Base-by-base conservation (phyloP, 92 coral and sea anemone genomes). In the Blastomussa wellsi region DNA sequence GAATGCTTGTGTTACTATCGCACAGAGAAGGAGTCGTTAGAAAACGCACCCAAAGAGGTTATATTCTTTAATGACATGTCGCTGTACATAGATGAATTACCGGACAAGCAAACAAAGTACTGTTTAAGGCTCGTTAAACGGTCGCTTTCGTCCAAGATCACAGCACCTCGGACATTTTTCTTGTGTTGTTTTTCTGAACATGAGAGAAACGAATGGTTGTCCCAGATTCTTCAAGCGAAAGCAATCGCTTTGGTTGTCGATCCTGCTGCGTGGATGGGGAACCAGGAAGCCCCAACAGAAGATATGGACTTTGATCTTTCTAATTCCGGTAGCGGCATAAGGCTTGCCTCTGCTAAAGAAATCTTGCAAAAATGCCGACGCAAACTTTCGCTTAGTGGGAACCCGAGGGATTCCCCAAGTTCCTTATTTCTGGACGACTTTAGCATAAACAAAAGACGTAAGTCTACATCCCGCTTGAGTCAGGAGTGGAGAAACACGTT, bases 61-160 rank as follows among this genome's bases (percentile, higher is more conserved):
- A 94, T 94, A 60, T 94, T 89, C 83, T 94, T 94, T 79, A 94
- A 94, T 68, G 97, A 94, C 78, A 91, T 94, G 97, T 94, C 97
- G 17, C 77, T 94, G 11, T 94, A 87, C 68, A 86, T 94, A 51
- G 97, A 94, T 38, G 92, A 92, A 38, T 65, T 85, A 31, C 72
- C 91, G 0, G 94, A 91, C 48, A 79, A 84, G 62, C 91, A 90
- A 67, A 91, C 89, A 24, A 94, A 87, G 41, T 94, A 80, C 82
- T 94, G 95, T 68, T 77, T 94, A 31, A 85, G 67, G 75, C 87
- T 94, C 35, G 97, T 94, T 8, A 94, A 94, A 64, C 80, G 93
- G 65, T 92, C 95, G 7, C 24, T 62, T 1, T 68, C 81, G 24
- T 17, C 81, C 35, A 41, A 62, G 41, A 33, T 31, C 19, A 48